A percentile compares a stretch with the other conserved stretches of the same genome.
These are phyloP conservation scores for Drosophila percnosoma DNA, from an alignment of 2,888 invertebrate genomes.

Conservation along the genomic window DNA sequence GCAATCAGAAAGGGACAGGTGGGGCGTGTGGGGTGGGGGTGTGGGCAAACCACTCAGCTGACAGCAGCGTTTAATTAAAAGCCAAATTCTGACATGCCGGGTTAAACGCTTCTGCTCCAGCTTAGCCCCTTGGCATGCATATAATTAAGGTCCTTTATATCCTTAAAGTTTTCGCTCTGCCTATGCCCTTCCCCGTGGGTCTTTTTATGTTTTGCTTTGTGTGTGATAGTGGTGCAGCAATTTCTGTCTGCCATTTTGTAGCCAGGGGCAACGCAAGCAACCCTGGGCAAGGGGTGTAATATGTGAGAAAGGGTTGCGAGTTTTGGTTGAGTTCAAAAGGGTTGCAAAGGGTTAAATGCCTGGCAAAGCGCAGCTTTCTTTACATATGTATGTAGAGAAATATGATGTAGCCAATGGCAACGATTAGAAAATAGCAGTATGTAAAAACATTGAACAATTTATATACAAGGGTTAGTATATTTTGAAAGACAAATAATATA, in stretches of 20 bases:
- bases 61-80: slow-evolving; percentile 68
- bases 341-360: slow-evolving; percentile 49
- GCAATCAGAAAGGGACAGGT: slow-evolving; percentile 1
- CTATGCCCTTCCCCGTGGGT: not conserved
- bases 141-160: slow-evolving; percentile 53
- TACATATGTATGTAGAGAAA: not conserved
- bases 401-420: slow-evolving; percentile 51
- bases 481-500: not conserved
- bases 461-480: not conserved
- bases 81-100: slow-evolving; percentile 58
- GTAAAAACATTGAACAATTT: not conserved
- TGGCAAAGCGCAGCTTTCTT: slow-evolving; percentile 7
- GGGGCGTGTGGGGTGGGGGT: not conserved
- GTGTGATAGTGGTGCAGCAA: slow-evolving; percentile 6
- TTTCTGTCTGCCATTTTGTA: slow-evolving; percentile 61
- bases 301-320: slow-evolving; percentile 50
- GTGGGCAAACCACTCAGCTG: slow-evolving; percentile 47
- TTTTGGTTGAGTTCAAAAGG: slow-evolving; percentile 25
- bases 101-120: slow-evolving; percentile 59
- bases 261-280: slow-evolving; percentile 38
- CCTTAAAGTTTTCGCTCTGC: slow-evolving; percentile 16
- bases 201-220: slow-evolving; percentile 1
- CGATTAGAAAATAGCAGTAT: not conserved
- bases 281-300: slow-evolving; percentile 26
- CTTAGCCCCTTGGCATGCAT: slow-evolving; percentile 38